These are phyloP conservation scores for Actinopyga echinites DNA, from an alignment of 53 echinoderm and acorn worm species.

Conservation along the genomic window DNA sequence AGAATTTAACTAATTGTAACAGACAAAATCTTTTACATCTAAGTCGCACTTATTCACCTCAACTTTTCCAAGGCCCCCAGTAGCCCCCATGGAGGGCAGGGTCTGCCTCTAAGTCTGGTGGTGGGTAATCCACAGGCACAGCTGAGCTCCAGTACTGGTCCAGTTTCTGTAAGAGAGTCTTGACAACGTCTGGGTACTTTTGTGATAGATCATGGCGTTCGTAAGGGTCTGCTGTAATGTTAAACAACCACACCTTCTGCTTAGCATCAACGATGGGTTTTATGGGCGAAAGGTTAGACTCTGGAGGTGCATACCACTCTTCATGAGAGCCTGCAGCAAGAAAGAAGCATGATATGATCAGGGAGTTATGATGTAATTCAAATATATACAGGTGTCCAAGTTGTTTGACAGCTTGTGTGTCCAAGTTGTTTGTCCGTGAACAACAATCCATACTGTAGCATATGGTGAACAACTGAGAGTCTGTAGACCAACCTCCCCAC, in stretches of 20 bases:
- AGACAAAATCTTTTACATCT: too few relatives aligned
- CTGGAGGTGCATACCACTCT: conserved; percentile 64
- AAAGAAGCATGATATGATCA: background rate
- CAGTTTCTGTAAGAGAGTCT: conserved; percentile 50
- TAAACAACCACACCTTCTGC: conserved; percentile 70
- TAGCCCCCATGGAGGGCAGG: conserved; percentile 62
- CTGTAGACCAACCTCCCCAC: too few relatives aligned
- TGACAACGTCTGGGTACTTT: conserved; percentile 63
- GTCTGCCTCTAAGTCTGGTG: conserved; percentile 54
- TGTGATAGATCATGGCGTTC: conserved; percentile 70
- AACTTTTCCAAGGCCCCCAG: conserved; percentile 71
- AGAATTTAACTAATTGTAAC: too few relatives aligned
- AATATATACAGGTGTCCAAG: too few relatives aligned
- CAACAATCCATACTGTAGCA: too few relatives aligned
- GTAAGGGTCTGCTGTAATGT: conserved; percentile 69
- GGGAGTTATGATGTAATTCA: too few relatives aligned
- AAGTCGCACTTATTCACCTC: background rate
- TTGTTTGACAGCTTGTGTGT: too few relatives aligned
- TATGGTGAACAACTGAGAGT: too few relatives aligned
- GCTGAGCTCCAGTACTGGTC: conserved; percentile 57
- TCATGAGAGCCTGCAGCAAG: background rate
- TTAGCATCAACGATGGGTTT: conserved; percentile 22
- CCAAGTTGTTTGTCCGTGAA: too few relatives aligned
- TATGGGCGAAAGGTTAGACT: conserved; percentile 50
- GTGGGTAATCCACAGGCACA: conserved; percentile 57